Base-by-base conservation (phyloP, 2,113 vertebrate species). In the Tachysurus vachellii region DNA sequence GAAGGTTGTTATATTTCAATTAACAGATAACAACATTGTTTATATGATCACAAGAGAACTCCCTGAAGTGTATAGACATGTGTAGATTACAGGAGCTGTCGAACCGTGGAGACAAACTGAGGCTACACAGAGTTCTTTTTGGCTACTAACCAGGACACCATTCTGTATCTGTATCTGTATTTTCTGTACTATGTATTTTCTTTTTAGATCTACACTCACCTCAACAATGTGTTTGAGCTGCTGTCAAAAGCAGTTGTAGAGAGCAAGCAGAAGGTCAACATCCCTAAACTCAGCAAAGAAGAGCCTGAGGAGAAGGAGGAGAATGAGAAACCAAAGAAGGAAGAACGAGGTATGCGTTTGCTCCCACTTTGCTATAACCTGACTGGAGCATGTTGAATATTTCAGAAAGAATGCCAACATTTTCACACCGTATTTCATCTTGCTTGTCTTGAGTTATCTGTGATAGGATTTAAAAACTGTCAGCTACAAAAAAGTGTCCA, bases 181-280 rank as follows among this genome's bases (percentile, higher is more conserved):
- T 36, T 36, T 36, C 36, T 36, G 28, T 76, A 5, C 44, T 81
- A 19, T 62, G n/a, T 64, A 2, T 44, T 62, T 23, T 75, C 16
- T 0, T 81, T 36, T 75, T 75, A 95, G 94, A 96, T 95, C 88
- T 95, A 94, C 71, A 90, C 93, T 54, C 95, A 95, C 76, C 42
- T 95, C 66, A 95, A 95, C 91, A 95, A 92, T 4, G 94, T 96
- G 84, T 95, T 95, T 59, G 94, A 96, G 92, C 89, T 96, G 87
- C 4, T 95, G 90, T 94, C 94, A 0, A 94, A 92, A 89, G 94
- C 94, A 0, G 94, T 95, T 84, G 94, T 95, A 83, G 93, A 95
- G 75, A 95, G 94, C 90, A 92, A 95, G 85, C 94, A 94, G 92
- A 95, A 94, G 89, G 92, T 94, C 79, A 95, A 93, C 90, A 92